Evolutionary conservation across 2,113 vertebrate genomes (phyloP).

Genomic region (Trachemys scripta): DNA sequence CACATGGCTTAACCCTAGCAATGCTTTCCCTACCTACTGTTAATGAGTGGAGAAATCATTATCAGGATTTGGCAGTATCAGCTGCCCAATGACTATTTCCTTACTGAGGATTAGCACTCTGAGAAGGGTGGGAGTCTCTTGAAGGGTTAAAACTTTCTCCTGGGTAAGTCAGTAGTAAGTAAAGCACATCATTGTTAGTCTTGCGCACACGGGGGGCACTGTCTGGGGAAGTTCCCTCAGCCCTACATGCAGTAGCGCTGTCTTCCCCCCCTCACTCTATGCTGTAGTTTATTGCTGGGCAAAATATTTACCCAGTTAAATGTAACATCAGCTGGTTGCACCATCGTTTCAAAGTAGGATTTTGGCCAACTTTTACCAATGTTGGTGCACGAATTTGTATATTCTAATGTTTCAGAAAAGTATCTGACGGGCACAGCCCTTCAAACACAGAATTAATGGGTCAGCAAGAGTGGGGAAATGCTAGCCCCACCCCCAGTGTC

Average conservation of each 20-base stretch:
- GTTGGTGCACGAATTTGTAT: background rate
- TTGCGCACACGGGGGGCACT: background rate
- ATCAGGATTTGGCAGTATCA: background rate
- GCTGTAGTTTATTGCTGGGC: background rate
- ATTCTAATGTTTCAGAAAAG: background rate
- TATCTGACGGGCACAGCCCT: background rate
- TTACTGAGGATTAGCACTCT: background rate
- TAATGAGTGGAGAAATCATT: conserved; percentile 33
- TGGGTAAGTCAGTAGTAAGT: background rate
- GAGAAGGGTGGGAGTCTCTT: background rate
- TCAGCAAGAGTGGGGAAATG: background rate
- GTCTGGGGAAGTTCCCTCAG: background rate
- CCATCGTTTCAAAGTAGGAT: conserved; percentile 1
- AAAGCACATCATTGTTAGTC: background rate
- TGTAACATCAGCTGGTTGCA: background rate
- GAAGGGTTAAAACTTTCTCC: background rate
- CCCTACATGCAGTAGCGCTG: background rate
- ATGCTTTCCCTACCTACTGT: too few relatives aligned
- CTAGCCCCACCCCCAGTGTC: background rate
- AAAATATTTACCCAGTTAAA: background rate
- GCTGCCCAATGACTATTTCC: background rate
- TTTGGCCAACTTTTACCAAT: background rate
- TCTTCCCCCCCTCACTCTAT: too few relatives aligned
- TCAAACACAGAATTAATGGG: background rate
- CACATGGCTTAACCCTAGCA: too few relatives aligned